Base-by-base conservation (phyloP, 2,888 invertebrate species). In the Galerucella nymphaeae region DNA sequence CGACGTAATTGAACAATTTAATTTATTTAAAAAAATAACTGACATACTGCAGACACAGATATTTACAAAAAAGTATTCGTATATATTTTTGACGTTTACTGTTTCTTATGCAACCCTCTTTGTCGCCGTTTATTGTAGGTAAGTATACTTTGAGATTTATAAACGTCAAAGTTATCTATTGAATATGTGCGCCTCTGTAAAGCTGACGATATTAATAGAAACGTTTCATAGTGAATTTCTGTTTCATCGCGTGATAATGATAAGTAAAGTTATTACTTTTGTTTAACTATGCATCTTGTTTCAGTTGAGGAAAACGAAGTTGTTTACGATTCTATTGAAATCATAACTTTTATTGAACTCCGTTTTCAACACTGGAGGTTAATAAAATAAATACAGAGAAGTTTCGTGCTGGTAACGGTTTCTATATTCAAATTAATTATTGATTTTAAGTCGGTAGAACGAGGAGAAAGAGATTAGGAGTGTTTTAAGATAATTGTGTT, bases 251-350 rank as follows among this genome's bases (percentile, higher is more conserved):
- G 71, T 66, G 71, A 38, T 61, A 59, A 42, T 63, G 42, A 58
- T 66, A 42, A 53, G 38, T 48, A 23, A 61, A 71, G 50, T 65
- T 59, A 71, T 71, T 45, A 41, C 55, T 16, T 14, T 38, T 45
- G 64, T 66, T 48, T 59, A 71, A 53, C 20, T n/a, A 48, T 66
- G 66, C 66, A 61, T 71, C 66, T 71, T 71, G 48, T 61, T 50
- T 59, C 20, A 41, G 59, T 59, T 41, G 71, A 71, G 66, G 66
- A 42, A 50, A 71, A 23, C n/a, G 23, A 30, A 66, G 20, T 66
- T 71, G 55, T 71, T 71, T 66, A 71, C 41, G 71, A 48, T 71
- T 71, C 64, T 64, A 71, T 53, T 66, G 71, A 71, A 71, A 71
- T 71, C 65, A 71, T 71, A 71, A 71, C 65, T 71, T 71, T 50